Conservation (phyloP, 2,888 invertebrate genomes). For the Psococerastis gibbosa region DNA sequence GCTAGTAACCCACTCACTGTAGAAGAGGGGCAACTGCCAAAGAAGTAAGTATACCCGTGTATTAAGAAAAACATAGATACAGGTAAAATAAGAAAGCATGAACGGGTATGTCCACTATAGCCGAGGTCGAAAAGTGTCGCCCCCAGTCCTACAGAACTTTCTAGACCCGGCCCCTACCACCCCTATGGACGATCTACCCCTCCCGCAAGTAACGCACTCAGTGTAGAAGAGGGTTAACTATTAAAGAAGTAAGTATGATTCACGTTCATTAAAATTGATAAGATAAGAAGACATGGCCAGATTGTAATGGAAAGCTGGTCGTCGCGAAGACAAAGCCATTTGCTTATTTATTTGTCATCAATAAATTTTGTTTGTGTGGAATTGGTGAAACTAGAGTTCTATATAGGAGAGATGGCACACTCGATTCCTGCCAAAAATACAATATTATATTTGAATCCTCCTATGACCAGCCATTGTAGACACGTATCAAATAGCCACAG, state of each 20-base stretch:
- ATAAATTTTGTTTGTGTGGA: no score
- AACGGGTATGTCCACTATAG: no score
- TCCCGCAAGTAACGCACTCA: constrained; percentile 29
- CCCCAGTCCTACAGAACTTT: constrained; percentile 40
- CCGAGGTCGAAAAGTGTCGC: constrained; percentile 52
- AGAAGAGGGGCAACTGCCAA: constrained; percentile 26
- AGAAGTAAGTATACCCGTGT: constrained; percentile 29
- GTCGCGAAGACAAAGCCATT: no score
- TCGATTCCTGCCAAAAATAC: no score
- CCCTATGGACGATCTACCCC: constrained; percentile 44
- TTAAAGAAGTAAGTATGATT: constrained; percentile 31
- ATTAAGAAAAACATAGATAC: constrained; percentile 18
- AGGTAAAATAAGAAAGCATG: constrained; percentile 14
- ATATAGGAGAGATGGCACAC: no score
- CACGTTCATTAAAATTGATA: constrained; percentile 16
- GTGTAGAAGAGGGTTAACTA: constrained; percentile 24
- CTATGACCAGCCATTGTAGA: no score
- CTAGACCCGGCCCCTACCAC: constrained; percentile 30
- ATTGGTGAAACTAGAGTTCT: no score
- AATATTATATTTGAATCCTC: no score
- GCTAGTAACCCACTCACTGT: constrained; percentile 25
- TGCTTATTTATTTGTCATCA: no score
- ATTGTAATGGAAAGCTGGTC: no score
- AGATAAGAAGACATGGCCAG: constrained; percentile 10
- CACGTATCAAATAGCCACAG: no score